Base-by-base conservation (phyloP, 2,113 vertebrate species). In the Myotis lucifugus region DNA sequence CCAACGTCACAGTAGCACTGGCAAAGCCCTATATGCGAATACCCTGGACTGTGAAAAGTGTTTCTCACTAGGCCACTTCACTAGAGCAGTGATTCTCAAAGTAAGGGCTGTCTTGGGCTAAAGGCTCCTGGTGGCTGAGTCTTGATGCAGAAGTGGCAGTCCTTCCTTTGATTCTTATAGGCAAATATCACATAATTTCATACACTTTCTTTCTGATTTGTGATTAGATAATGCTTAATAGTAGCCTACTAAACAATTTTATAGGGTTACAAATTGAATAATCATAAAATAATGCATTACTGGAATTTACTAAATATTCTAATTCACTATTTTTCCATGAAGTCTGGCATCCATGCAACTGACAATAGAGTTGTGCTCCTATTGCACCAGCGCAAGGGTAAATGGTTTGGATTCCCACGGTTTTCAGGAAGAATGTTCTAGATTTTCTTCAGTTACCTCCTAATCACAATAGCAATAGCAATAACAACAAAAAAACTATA, bases 81-180 rank as follows among this genome's bases (percentile, higher is more conserved):
- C 61, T 34, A 69, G 18, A 54, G 25, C 74, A 92, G 25, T 78
- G n/a, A 86, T 54, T 95, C 29, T 84, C 32, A 72, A 88, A 64
- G 23, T 48, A 67, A 40, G 32, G 67, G 6, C 25, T 73, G 32
- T 83, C 32, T 17, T 56, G 76, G 52, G 42, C 17, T 56, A 87
- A 66, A 0, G 8, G 15, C 29, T 25, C n/a, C 21, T 85, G n/a
- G 19, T 82, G 27, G 2, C 21, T 72, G 73, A 88, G 9, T 18
- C 73, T 66, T 91, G 61, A 67, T 90, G 13, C 74, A 78, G 46
- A 95, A 81, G 61, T 76, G 21, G 27, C 52, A 40, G 59, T 48
- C 21, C 56, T 97, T 73, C 59, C 86, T 88, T 88, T 85, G 19
- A 95, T 77, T 95, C 74, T 92, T 92, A 73, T 15, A 8, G 11